phyloP scores from a whole-genome alignment of 2,113 vertebrate genomes.

The Tenebrosternarchus preto region DNA sequence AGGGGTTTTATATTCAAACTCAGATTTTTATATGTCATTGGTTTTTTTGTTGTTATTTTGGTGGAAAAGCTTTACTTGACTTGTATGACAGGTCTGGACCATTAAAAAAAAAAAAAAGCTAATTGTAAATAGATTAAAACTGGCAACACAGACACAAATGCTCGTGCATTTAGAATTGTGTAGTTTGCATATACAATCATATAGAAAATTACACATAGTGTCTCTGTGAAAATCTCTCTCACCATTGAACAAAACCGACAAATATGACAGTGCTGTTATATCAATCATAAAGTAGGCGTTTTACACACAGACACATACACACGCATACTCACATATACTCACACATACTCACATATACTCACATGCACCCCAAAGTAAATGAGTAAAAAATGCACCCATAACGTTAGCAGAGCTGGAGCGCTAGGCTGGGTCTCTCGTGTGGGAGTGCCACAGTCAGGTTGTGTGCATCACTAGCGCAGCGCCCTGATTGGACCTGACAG shows the following conservation, averaged over 20 bases:
- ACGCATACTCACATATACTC: too few species aligned
- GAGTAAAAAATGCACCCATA: conserved; percentile 63
- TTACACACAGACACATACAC: conserved; percentile 24
- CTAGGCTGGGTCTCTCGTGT: conserved; percentile 30
- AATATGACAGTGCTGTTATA: conserved; percentile 1
- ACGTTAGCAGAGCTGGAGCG: conserved; percentile 58
- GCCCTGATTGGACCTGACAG: conserved; percentile 79
- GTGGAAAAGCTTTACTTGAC: too few species aligned
- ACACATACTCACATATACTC: not conserved
- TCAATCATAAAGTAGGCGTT: conserved; percentile 24
- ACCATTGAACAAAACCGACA: conserved; percentile 1
- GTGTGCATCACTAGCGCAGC: conserved; percentile 68
- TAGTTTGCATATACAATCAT: not conserved
- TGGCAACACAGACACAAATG: too few species aligned
- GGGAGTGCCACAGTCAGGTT: conserved; percentile 68
- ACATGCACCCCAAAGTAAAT: conserved; percentile 32
- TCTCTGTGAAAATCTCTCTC: not conserved
- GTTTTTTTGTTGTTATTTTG: too few species aligned
- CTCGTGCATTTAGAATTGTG: too few species aligned
- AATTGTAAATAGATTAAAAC: too few species aligned
- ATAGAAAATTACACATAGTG: not conserved
- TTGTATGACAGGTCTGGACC: too few species aligned
- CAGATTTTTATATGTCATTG: too few species aligned
- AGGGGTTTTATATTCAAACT: too few species aligned
- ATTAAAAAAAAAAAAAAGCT: too few species aligned